Evolutionary conservation across 1,140 invertebrate genomes (phyloP), one percentile per base, ranked within the genome.

Genomic region (Scaptomyza pallida): DNA sequence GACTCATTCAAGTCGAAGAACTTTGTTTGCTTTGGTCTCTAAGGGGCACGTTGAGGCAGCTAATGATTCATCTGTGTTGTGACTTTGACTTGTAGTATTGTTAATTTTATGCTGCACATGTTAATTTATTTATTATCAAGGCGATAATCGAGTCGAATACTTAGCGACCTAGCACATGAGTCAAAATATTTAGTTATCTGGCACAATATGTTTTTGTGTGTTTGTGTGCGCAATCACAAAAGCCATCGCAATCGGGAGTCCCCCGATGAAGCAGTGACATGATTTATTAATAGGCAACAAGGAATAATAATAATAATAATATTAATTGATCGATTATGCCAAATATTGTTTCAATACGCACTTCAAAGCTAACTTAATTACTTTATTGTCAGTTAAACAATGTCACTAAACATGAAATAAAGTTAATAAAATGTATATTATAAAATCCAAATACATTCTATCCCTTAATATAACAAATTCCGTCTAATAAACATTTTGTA

Each of bases 161-260:
- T 5, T 26, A 26, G 23, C 23, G 23, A 4, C 19, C 15, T 2
- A n/a, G 16, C 1, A 2, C 30, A 56, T 70, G 67, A 63, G 13
- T 70, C 67, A 70, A 63, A 50, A 50, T 2, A 33, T 35, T 0
- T 9, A 9, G 52, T 63, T 43, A 56, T 55, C 60, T 33, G 8
- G 13, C 23, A 10, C 43, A 44, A 12, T 37, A 50, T 10, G n/a
- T 12, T 50, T 48, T n/a, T n/a, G n/a, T n/a, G n/a, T 13, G 21
- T 6, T 15, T 33, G 33, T 37, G 16, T 10, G 13, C 5, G 26
- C 19, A 56, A 59, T 17, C 6, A 44, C 16, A 55, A 44, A 68
- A 69, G 12, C 45, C 50, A 13, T 21, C 44, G 19, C 40, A n/a
- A n/a, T 26, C 33, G 80, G 85, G 73, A 81, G 60, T 86, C 77